Percentiles rank a stretch among this genome's conserved stretches.
These are phyloP conservation scores for Melanotus villosus DNA, from an alignment of 2,888 invertebrate genomes.

Conservation along the genomic window DNA sequence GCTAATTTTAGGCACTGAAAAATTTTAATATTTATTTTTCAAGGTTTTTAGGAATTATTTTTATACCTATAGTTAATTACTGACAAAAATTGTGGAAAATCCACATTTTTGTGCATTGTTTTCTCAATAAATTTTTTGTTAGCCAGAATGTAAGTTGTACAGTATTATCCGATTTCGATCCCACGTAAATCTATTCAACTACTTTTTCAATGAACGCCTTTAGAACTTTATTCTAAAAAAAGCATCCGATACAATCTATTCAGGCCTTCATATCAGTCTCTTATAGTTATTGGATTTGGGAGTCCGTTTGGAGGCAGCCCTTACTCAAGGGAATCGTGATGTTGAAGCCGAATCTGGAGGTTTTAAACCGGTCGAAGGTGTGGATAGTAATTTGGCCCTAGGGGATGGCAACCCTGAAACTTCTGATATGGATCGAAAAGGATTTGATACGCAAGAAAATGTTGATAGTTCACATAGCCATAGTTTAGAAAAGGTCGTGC, in stretches of 20 bases:
- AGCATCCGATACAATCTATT: neutral
- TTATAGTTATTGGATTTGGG: constrained; percentile 40
- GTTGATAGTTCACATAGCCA: neutral
- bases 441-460: neutral
- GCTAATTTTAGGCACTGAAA: too few species aligned
- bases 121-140: too few species aligned
- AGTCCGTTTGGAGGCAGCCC: constrained; percentile 30
- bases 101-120: too few species aligned
- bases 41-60: too few species aligned
- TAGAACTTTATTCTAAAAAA: neutral
- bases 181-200: too few species aligned
- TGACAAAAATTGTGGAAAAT: too few species aligned
- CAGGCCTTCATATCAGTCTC: neutral
- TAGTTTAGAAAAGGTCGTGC: neutral
- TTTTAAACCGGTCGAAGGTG: constrained; percentile 9
- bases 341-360: neutral
- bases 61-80: too few species aligned
- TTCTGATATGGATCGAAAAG: neutral
- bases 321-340: constrained; percentile 24
- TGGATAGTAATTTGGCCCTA: constrained; percentile 4
- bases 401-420: neutral
- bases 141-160: too few species aligned
- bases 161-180: too few species aligned
- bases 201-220: too few species aligned
- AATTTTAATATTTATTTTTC: too few species aligned